Base-by-base conservation (phyloP, 2,888 invertebrate species). In the Dasypolia templi region DNA sequence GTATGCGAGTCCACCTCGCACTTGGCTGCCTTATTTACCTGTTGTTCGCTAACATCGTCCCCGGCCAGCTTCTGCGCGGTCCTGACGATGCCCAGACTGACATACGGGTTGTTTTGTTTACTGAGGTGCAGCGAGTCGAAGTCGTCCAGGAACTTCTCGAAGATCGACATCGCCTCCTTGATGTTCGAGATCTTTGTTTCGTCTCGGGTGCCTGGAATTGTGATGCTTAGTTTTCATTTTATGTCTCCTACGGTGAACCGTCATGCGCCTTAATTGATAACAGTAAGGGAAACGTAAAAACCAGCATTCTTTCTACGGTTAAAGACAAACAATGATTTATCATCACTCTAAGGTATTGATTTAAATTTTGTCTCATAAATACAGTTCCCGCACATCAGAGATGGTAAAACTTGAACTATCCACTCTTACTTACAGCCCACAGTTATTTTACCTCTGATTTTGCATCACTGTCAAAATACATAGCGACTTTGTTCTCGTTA, bases 131-230 rank as follows among this genome's bases (percentile, higher is more conserved):
- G 95, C 0, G 96, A 96, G 83, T 98, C 98, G 89, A 97, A 98
- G 81, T 98, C 97, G 74, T 97, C 97, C 0, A 98, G 93, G 93
- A 98, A 98, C 84, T 97, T 96, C 89, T 98, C 98, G 84, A 98
- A 97, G 14, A 97, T 94, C 42, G 97, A 92, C 66, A 98, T 96
- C 0, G 98, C 98, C 82, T 97, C 97, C 82, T 97, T 97, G 78
- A 98, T 98, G 87, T 98, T 97, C 74, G 97, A 96, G 11, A 98
- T 94, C 89, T 98, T 98, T 26, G 97, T 97, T 88, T 98, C 97
- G 88, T 98, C 98, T 84, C 97, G 97, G 0, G 98, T 98, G 69
- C 98, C 97, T 97, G 64, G n/a, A 64, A 64, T 64, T 51, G n/a
- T 51, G 64, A 32, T n/a, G 17, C 14, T 9, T 22, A 9, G 14